phyloP scores from a whole-genome alignment of 2,888 invertebrate genomes.

The Xanthorhoe spadicearia region DNA sequence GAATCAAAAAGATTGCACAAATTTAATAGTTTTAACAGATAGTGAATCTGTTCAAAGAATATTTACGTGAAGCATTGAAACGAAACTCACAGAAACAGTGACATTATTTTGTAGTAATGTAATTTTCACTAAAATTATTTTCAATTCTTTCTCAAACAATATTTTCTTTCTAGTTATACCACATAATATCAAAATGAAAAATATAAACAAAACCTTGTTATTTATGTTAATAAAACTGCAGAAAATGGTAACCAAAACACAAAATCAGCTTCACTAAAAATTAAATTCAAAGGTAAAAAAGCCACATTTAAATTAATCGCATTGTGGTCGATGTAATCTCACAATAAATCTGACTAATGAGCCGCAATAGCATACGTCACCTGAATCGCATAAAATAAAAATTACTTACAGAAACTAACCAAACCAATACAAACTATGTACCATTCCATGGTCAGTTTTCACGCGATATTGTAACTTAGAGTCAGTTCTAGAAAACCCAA shows the following conservation, averaged over 20 bases:
- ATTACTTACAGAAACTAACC: background rate
- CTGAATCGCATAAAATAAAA: conserved; percentile 32
- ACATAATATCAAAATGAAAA: too few relatives aligned
- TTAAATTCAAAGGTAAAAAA: conserved; percentile 33
- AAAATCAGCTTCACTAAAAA: conserved; percentile 18
- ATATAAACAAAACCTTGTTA: too few relatives aligned
- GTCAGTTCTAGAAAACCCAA: background rate
- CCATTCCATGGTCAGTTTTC: background rate
- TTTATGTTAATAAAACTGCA: background rate
- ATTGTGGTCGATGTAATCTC: conserved; percentile 43
- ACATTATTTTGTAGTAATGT: too few relatives aligned
- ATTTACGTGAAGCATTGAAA: too few relatives aligned
- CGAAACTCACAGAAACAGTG: too few relatives aligned
- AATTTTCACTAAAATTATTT: too few relatives aligned
- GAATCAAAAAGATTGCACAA: too few relatives aligned
- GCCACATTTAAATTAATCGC: conserved; percentile 38
- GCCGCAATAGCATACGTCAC: conserved; percentile 44
- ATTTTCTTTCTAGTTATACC: too few relatives aligned
- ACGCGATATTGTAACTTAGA: conserved; percentile 12
- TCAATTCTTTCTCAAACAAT: too few relatives aligned
- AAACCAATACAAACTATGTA: background rate
- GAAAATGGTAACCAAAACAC: background rate
- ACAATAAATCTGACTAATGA: conserved; percentile 48
- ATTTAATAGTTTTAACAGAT: too few relatives aligned
- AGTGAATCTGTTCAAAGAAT: too few relatives aligned